A percentile compares a stretch with the other conserved stretches of the same genome.
Evolutionary conservation across 2,888 invertebrate genomes (phyloP).

Genomic region (Ormyrus nitidulus): DNA sequence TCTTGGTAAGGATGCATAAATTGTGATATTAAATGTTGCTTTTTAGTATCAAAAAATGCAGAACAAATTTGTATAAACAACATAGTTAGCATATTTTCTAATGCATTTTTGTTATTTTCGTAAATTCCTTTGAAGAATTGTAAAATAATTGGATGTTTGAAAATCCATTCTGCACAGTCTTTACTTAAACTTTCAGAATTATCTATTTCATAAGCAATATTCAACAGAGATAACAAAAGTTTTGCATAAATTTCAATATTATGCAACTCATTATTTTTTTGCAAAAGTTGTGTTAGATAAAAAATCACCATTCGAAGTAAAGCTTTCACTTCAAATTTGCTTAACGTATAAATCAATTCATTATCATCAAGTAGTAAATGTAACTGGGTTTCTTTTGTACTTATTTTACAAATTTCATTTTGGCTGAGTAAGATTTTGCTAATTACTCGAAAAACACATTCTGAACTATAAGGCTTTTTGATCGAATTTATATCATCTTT

Average conservation of each 20-base stretch:
- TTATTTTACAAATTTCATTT: conserved; percentile 68
- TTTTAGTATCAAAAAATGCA: conserved; percentile 59
- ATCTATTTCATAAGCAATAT: conserved; percentile 60
- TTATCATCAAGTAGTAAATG: conserved; percentile 15
- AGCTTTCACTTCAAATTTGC: conserved; percentile 60
- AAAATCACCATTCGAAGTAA: conserved; percentile 66
- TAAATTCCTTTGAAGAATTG: conserved; percentile 71
- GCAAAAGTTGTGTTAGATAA: conserved; percentile 67
- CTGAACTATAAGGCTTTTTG: conserved; percentile 70
- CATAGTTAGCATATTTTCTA: conserved; percentile 67
- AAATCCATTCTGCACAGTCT: conserved; percentile 69
- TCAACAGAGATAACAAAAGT: conserved; percentile 63
- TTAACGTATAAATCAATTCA: conserved; percentile 47
- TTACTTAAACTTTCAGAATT: conserved; percentile 59
- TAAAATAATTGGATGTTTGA: conserved; percentile 74
- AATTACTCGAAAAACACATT: conserved; percentile 72
- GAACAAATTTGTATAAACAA: conserved; percentile 66
- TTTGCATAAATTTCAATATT: conserved; percentile 57
- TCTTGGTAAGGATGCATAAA: conserved; percentile 77
- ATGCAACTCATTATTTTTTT: conserved; percentile 57
- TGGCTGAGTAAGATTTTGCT: conserved; percentile 75
- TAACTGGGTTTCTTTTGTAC: conserved; percentile 71
- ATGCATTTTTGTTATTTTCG: conserved; percentile 60
- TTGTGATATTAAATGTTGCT: conserved; percentile 51
- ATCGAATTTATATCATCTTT: conserved; percentile 68